Evolutionary conservation across 2,888 invertebrate genomes (phyloP), one percentile per base, ranked within the genome.

Genomic region (Spodoptera littoralis): DNA sequence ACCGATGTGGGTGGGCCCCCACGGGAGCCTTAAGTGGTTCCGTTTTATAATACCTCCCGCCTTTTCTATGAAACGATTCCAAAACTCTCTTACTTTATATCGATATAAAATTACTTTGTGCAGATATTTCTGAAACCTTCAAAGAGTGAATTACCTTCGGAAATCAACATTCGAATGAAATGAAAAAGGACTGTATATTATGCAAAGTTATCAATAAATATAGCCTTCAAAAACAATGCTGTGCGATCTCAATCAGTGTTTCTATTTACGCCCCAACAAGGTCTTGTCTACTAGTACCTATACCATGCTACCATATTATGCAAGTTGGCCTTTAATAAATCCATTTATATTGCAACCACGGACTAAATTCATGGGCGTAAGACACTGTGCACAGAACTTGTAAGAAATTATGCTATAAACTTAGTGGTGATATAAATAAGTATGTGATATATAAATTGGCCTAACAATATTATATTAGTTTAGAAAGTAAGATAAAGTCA

Each of bases 1-100:
- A 47, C 36, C 78, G 62, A 66, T 64, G 77, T 77, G 79, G 77
- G 77, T 77, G 77, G 73, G 54, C 59, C 65, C 60, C 61, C 45
- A 47, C 49, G 58, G 44, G 55, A 30, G 51, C 24, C 30, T 51
- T 58, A 64, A 76, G 61, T 70, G 55, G 50, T 76, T 73, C 76
- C 67, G 76, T 73, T 73, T 62, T 67, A 70, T 73, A 79, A 66
- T 73, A 67, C 62, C 45, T 69, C 71, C 62, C 59, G 58, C 43
- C 46, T 72, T 70, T 76, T 52, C 61, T 66, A 58, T 49, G 36
- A 24, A 63, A 60, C 48, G 46, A 77, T 58, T 69, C 42, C 42
- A 49, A 51, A 52, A 27, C 13, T 58, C 50, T 41, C 13, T 8
- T 18, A 43, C 47, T 58, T 62, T 53, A 27, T 50, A 56, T 24